Evolutionary conservation across 2,888 invertebrate species (phyloP).

Genomic region (Stenodera caucasica): DNA sequence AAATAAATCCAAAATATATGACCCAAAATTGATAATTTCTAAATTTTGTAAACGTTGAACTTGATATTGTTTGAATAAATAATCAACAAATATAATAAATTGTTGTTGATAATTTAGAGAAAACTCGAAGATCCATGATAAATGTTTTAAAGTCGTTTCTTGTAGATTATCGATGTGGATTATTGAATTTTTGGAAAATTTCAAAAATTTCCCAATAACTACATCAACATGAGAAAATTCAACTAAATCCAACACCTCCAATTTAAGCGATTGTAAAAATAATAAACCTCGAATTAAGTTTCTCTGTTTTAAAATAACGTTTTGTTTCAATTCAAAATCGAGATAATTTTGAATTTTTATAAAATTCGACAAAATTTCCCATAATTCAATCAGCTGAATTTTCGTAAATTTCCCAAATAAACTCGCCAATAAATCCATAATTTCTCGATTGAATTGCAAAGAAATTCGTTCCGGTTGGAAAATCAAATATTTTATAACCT

Average conservation of each 20-base stretch:
- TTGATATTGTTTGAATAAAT: conserved; percentile 31
- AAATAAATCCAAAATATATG: conserved; percentile 44
- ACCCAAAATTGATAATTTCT: conserved; percentile 37
- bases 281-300: conserved; percentile 43
- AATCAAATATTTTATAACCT: conserved; percentile 35
- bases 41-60: conserved; percentile 38
- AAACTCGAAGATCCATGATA: conserved; percentile 36
- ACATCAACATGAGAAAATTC: conserved; percentile 22
- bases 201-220: conserved; percentile 31
- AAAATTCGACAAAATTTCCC: conserved; percentile 24
- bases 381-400: conserved; percentile 21
- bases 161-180: conserved; percentile 33
- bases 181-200: conserved; percentile 16
- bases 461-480: conserved; percentile 36
- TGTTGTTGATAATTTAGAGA: conserved; percentile 35
- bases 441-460: not conserved
- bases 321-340: conserved; percentile 35
- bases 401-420: conserved; percentile 4
- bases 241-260: conserved; percentile 18
- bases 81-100: conserved; percentile 33
- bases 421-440: not conserved
- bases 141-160: conserved; percentile 35
- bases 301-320: conserved; percentile 39
- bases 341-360: conserved; percentile 26
- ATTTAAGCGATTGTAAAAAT: conserved; percentile 30